Base-by-base conservation (phyloP, 2,888 invertebrate genomes). In the Leuctra nigra region DNA sequence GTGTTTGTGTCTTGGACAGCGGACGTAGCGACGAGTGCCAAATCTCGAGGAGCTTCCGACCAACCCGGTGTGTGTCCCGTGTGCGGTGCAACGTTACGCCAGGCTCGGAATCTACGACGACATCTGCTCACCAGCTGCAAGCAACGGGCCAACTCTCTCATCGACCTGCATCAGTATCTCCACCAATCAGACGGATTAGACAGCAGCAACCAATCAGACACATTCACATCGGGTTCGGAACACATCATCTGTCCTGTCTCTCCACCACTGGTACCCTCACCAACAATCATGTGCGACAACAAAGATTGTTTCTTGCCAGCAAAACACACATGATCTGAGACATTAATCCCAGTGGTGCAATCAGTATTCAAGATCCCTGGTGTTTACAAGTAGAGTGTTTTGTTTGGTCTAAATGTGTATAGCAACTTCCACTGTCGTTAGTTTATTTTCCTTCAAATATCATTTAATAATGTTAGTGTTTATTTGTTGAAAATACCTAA, bases 11-110 rank as follows among this genome's bases (percentile, higher is more conserved):
- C 25, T 9, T 24, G 39, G 11, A 29, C 39, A n/a, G 39, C 44
- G n/a, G 54, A 23, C 11, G 54, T 18, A 13, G 54, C 23, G 24
- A 18, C 39, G 13, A 25, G 24, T 14, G 14, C 55, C 4, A 61
- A 59, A 47, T 39, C 76, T 53, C 74, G 79, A 56, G 79, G 79
- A 20, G 79, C 79, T 62, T 80, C 80, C 11, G 80, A 80, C 66
- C 80, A 80, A 69, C 80, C 80, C 33, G 79, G 80, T 20, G 74
- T 77, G 47, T 80, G 80, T 69, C 80, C 80, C 23, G 72, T 80
- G 25, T 81, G 80, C 62, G 78, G 79, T 61, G 77, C 80, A 53
- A 76, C 79, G 50, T 72, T 81, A 33, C 72, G 80, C 59, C 79
- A 81, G 66, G 80, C 80, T 4, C 72, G 81, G 56, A 81, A 81